Evolutionary conservation across 2,888 invertebrate genomes (phyloP).

Genomic region (Margaritifera margaritifera): DNA sequence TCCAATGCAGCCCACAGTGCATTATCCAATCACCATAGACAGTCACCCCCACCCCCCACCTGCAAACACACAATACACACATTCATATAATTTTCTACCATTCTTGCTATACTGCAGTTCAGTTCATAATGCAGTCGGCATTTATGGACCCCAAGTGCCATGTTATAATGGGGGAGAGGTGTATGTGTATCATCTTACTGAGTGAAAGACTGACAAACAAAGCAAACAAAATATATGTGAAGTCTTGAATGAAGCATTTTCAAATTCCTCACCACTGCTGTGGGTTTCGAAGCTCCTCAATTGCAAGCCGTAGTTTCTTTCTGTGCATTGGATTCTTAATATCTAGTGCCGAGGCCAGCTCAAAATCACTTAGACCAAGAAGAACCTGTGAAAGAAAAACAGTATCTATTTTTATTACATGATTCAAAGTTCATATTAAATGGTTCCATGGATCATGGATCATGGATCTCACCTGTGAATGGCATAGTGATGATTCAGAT

Average conservation of each 20-base stretch:
- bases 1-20: too few relatives aligned
- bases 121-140: too few relatives aligned
- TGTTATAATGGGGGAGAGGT: not conserved
- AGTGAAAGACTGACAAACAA: not conserved
- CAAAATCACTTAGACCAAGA: constrained; percentile 91
- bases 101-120: too few relatives aligned
- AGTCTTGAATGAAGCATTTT: not conserved
- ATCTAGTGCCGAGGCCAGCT: constrained; percentile 92
- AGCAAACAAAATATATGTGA: not conserved
- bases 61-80: too few relatives aligned
- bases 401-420: too few relatives aligned
- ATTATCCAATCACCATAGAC: too few relatives aligned
- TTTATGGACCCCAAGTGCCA: not conserved
- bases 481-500: too few relatives aligned
- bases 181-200: not conserved
- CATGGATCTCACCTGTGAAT: too few relatives aligned
- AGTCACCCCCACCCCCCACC: too few relatives aligned
- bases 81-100: too few relatives aligned
- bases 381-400: constrained; percentile 80
- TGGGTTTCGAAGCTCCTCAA: constrained; percentile 92
- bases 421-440: too few relatives aligned
- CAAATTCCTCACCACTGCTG: constrained; percentile 79
- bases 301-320: constrained; percentile 92
- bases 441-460: too few relatives aligned
- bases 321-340: constrained; percentile 93